Evolutionary conservation across 2,113 vertebrate species (phyloP), one percentile per base, ranked within the genome.

Genomic region (Tringa solitaria): DNA sequence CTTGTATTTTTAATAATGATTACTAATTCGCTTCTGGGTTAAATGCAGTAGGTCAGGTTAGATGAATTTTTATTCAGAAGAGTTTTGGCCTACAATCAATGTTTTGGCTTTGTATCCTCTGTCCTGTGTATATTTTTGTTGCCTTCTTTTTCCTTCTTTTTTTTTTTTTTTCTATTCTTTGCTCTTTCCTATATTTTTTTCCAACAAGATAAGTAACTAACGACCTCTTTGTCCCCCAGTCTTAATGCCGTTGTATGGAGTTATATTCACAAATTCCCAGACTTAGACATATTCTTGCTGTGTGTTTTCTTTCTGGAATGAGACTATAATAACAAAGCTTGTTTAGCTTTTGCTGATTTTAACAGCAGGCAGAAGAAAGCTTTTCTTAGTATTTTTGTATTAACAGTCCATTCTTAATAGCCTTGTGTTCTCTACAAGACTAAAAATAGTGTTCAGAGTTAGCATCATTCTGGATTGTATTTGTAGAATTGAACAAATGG

Each of bases 271-370:
- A 82, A 43, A 75, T 88, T 60, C 32, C 23, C 22, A 75, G 60
- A 89, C 57, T 43, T 48, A n/a, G 51, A 63, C 0, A 0, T 69
- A 39, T 54, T 80, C 50, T 70, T 67, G 19, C 54, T 68, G 18
- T 32, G 30, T 83, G 74, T 67, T 77, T 95, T 78, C 33, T 54
- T 91, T 92, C 69, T 80, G 63, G 39, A 80, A 73, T n/a, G 27
- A 61, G 35, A 76, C 45, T 45, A 20, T 76, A 72, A 82, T 72
- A 84, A 18, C 32, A 53, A 12, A 32, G 33, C 39, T 89, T 87
- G 37, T 91, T 96, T 85, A 69, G 35, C 48, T 93, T 96, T 83
- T 88, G 28, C 75, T 88, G 41, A 32, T 93, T 91, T 91, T 87
- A 91, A 70, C 93, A 90, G 75, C 82, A 77, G 75, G 63, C 72